Conservation (phyloP, 2,888 invertebrate species). For the Eremobia ochroleuca region DNA sequence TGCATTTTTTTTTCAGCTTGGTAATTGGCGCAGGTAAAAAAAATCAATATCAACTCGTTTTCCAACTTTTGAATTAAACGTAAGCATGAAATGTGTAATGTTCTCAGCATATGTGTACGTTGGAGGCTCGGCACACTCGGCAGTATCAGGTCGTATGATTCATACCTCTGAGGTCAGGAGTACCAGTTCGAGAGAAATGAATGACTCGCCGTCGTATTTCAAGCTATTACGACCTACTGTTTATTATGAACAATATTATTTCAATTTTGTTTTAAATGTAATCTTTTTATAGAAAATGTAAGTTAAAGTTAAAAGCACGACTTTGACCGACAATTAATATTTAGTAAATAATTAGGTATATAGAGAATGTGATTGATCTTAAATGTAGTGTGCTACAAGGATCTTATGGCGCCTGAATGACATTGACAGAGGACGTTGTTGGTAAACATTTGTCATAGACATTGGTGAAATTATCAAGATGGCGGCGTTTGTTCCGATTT, state of each 20-base stretch:
- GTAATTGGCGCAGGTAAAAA: background rate
- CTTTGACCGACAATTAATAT: slow-evolving; percentile 30
- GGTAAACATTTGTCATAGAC: background rate
- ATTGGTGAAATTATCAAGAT: background rate
- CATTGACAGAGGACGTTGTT: background rate
- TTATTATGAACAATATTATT: slow-evolving; percentile 64
- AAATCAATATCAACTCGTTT: background rate
- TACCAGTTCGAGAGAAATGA: slow-evolving; percentile 81
- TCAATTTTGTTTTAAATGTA: slow-evolving; percentile 48
- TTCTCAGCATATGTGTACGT: slow-evolving; percentile 37
- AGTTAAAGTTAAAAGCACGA: slow-evolving; percentile 38
- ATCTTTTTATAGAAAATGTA: slow-evolving; percentile 55
- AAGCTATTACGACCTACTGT: slow-evolving; percentile 69
- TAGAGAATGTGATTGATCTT: background rate
- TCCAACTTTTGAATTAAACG: background rate
- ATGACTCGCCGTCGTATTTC: slow-evolving; percentile 72
- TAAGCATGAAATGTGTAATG: slow-evolving; percentile 30
- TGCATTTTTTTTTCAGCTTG: background rate
- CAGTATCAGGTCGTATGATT: slow-evolving; percentile 83
- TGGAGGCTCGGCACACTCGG: slow-evolving; percentile 65
- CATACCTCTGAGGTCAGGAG: slow-evolving; percentile 83
- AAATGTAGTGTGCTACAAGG: background rate
- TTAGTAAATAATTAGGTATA: slow-evolving; percentile 13
- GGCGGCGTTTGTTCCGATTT: background rate
- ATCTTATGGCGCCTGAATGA: background rate